Conservation (phyloP, 2,888 invertebrate species). For the Cinara cedri region DNA sequence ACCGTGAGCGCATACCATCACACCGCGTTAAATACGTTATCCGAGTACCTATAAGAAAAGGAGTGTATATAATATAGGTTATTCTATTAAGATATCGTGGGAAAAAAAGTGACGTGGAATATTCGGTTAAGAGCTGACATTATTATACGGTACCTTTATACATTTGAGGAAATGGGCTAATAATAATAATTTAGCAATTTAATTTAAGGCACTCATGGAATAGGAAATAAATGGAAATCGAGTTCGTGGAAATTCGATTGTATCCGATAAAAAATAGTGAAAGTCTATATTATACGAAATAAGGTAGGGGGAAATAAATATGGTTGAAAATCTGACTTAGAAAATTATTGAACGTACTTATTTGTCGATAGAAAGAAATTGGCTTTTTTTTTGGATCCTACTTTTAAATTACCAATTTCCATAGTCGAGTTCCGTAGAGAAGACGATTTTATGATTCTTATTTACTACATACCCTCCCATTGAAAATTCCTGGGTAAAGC, state of each 20-base stretch:
- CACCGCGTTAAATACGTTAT: constrained; percentile 13
- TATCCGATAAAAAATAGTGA: neutral
- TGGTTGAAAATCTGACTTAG: neutral
- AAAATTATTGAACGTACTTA: too few relatives aligned
- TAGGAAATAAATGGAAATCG: neutral
- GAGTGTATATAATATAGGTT: neutral
- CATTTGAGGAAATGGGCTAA: neutral
- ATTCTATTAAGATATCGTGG: constrained; percentile 16
- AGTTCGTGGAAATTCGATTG: neutral
- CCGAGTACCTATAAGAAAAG: constrained; percentile 18
- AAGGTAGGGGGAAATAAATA: neutral
- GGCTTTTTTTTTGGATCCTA: too few relatives aligned
- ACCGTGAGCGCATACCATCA: constrained; percentile 39
- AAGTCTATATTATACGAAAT: neutral
- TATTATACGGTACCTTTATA: too few relatives aligned
- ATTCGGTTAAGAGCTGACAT: neutral
- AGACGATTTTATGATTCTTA: too few relatives aligned
- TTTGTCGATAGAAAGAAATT: too few relatives aligned
- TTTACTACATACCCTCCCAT: too few relatives aligned
- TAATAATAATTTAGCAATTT: neutral
- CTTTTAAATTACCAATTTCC: too few relatives aligned
- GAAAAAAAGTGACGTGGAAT: neutral
- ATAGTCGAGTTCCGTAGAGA: too few relatives aligned
- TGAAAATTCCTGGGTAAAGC: neutral
- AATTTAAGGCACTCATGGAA: neutral